Conservation (phyloP, 2,113 vertebrate species). For the Cynocephalus volans region DNA sequence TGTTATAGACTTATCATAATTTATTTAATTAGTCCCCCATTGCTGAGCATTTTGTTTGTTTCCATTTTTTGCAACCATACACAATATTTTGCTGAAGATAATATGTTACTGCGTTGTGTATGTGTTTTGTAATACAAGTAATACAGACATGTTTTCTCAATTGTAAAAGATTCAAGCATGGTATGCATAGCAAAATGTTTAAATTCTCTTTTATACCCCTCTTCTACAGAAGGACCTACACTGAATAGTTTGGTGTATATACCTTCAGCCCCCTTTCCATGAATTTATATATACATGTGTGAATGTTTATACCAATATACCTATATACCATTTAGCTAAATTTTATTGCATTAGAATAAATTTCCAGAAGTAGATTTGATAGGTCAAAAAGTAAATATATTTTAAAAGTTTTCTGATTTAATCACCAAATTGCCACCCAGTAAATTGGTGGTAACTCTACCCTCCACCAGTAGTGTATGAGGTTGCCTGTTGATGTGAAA, state of each 20-base stretch:
- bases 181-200: neutral
- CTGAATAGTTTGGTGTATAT: neutral
- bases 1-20: neutral
- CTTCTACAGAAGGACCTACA: no score
- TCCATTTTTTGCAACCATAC: neutral
- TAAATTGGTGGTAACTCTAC: neutral
- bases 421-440: neutral
- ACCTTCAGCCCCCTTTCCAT: neutral
- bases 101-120: neutral
- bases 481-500: neutral
- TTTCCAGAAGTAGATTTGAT: constrained; percentile 14
- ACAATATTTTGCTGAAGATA: neutral
- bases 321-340: neutral
- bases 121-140: neutral
- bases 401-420: constrained; percentile 20
- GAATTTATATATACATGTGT: neutral
- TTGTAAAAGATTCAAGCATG: neutral
- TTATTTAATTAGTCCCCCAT: neutral
- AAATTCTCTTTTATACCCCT: neutral
- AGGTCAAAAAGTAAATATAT: neutral
- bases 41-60: neutral
- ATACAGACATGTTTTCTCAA: neutral
- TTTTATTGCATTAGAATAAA: constrained; percentile 1
- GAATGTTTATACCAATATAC: neutral
- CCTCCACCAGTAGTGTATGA: neutral